Evolutionary conservation across 2,888 invertebrate species (phyloP).

Genomic region (Drosophila subsilvestris): DNA sequence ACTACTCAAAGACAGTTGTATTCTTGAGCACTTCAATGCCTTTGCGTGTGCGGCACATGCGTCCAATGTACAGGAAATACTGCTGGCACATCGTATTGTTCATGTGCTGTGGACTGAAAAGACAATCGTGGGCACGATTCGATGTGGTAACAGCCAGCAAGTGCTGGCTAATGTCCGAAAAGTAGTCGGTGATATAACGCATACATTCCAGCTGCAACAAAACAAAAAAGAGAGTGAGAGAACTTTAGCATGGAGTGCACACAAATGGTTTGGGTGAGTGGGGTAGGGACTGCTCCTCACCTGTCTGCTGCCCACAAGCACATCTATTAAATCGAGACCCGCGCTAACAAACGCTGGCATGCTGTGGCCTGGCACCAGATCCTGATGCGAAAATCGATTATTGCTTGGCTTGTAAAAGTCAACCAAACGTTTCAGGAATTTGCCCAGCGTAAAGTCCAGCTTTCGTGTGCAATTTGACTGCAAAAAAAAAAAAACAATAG

Average conservation of each 20-base stretch:
- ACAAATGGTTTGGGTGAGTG: too few species aligned
- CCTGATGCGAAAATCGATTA: slow-evolving; percentile 93
- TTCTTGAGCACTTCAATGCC: slow-evolving; percentile 90
- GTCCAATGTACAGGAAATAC: slow-evolving; percentile 97
- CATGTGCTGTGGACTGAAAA: slow-evolving; percentile 95
- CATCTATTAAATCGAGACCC: slow-evolving; percentile 83
- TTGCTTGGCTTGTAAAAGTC: slow-evolving; percentile 94
- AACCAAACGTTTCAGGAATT: slow-evolving; percentile 87
- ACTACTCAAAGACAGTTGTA: slow-evolving; percentile 91
- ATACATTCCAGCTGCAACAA: slow-evolving; percentile 87
- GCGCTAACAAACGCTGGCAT: slow-evolving; percentile 82
- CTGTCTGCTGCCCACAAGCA: slow-evolving; percentile 80
- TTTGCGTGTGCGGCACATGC: slow-evolving; percentile 89
- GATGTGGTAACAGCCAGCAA: slow-evolving; percentile 89
- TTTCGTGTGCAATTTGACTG: slow-evolving; percentile 85
- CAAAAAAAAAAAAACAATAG: slow-evolving; percentile 14
- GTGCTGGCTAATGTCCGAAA: slow-evolving; percentile 91
- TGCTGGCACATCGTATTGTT: slow-evolving; percentile 95
- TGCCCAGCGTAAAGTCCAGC: slow-evolving; percentile 88
- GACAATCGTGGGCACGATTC: slow-evolving; percentile 92
- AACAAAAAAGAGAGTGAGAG: too few species aligned
- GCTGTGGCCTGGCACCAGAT: slow-evolving; percentile 85
- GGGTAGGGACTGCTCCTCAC: slow-evolving; percentile 39
- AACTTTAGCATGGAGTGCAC: background rate
- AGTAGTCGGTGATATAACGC: slow-evolving; percentile 90